Evolutionary conservation across 2,888 invertebrate species (phyloP).

Genomic region (Plagiodera versicolora): DNA sequence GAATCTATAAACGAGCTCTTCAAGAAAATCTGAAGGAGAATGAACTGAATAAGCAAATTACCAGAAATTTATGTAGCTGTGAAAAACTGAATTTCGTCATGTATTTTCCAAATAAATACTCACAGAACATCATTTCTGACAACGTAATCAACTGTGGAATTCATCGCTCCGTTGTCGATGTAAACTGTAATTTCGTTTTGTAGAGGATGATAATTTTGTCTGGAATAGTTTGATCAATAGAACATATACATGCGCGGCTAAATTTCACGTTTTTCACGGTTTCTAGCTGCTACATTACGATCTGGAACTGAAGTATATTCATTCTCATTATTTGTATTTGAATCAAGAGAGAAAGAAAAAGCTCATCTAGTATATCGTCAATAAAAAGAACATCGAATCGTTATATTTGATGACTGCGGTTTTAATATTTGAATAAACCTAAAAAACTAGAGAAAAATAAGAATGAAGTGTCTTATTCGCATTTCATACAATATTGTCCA

Average conservation of each 20-base stretch:
- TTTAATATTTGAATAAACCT: too few species aligned
- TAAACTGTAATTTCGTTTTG: background rate
- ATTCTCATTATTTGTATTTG: too few species aligned
- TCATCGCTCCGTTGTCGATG: constrained; percentile 2
- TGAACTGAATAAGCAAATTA: too few species aligned
- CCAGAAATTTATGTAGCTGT: background rate
- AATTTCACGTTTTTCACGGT: constrained; percentile 6
- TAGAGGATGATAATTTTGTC: constrained; percentile 6
- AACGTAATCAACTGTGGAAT: constrained; percentile 10
- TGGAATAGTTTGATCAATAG: constrained; percentile 18
- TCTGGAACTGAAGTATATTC: background rate
- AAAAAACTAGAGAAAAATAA: too few species aligned
- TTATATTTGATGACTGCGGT: too few species aligned
- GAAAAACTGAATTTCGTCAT: background rate
- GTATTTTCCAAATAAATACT: constrained; percentile 1
- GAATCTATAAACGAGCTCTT: too few species aligned
- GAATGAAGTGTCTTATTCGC: too few species aligned
- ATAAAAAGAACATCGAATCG: too few species aligned
- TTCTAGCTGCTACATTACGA: background rate
- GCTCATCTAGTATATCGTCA: too few species aligned
- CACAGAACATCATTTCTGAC: constrained; percentile 16
- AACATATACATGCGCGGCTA: constrained; percentile 8
- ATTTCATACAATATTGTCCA: too few species aligned
- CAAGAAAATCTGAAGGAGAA: too few species aligned
- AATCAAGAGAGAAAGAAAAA: too few species aligned